Evolutionary conservation across 2,888 invertebrate species (phyloP), one percentile per base, ranked within the genome.

Genomic region (Pyrrhia umbra): DNA sequence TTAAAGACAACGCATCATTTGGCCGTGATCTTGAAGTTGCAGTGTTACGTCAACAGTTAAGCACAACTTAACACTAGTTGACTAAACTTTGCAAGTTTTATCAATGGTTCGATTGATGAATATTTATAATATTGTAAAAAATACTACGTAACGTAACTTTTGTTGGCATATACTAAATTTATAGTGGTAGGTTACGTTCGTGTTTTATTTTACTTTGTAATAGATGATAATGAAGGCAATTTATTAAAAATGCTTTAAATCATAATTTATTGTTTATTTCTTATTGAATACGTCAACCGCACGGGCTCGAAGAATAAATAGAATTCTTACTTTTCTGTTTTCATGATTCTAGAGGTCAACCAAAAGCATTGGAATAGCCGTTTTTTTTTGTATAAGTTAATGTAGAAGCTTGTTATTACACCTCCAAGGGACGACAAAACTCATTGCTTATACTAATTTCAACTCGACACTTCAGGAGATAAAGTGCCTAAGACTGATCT

Each of bases 1-100:
- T 16, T 9, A 9, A 30, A 23, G 9, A 30, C 16, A 8, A 34
- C 6, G 18, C 18, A 49, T 15, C 13, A 23, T 59, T 23, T 42
- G 34, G 25, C 43, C 50, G 4, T 61, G 50, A 45, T 51, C 62
- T 63, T 50, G 62, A 37, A 37, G 3, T 20, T 37, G 10, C 10
- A 8, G 2, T 25, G 27, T 27, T 8, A 16, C 37, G 9, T 55
- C 34, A 47, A 21, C 20, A 25, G 21, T 27, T 6, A 23, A 37
- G 9, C 13, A 43, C 6, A 42, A 27, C 4, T 39, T 25, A 21
- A 16, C 16, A 42, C 23, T 30, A 6, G 2, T 52, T 27, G 2
- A 25, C n/a, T 34, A 20, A 30, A 30, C 30, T 47, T 61, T 34
- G 16, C 18, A n/a, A 13, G 23, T 37, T 15, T 5, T 15, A 15